Evolutionary conservation across 2,888 invertebrate species (phyloP).

Genomic region (Aphidius colemani): DNA sequence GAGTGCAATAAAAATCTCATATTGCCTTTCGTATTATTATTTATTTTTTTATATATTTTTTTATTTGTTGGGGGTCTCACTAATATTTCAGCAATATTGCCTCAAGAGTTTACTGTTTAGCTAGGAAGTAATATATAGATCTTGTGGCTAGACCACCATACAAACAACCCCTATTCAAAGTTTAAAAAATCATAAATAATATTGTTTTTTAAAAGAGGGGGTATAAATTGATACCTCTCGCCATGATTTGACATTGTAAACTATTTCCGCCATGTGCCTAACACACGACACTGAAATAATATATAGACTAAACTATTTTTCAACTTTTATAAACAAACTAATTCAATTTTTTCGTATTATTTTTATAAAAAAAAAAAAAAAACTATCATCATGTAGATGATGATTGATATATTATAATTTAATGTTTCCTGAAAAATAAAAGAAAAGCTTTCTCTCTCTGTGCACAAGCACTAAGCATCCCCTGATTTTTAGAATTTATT

Average conservation of each 20-base stretch:
- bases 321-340: slow-evolving; percentile 20
- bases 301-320: slow-evolving; percentile 38
- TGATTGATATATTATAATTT: slow-evolving; percentile 12
- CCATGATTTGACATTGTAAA: slow-evolving; percentile 30
- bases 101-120: too few species aligned
- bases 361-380: slow-evolving; percentile 35
- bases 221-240: slow-evolving; percentile 24
- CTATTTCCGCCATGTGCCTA: slow-evolving; percentile 45
- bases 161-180: slow-evolving; percentile 22
- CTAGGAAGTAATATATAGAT: slow-evolving; percentile 10
- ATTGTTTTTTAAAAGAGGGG: slow-evolving; percentile 21
- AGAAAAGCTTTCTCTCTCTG: too few species aligned
- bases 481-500: too few species aligned
- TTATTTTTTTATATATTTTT: slow-evolving; percentile 5
- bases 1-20: slow-evolving; percentile 17
- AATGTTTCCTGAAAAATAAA: slow-evolving; percentile 4
- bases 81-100: slow-evolving; percentile 34
- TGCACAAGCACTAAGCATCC: too few species aligned
- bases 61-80: slow-evolving; percentile 28
- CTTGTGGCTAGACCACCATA: slow-evolving; percentile 31
- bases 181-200: neutral
- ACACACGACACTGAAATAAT: slow-evolving; percentile 36
- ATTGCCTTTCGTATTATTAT: slow-evolving; percentile 21
- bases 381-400: slow-evolving; percentile 17
- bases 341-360: too few species aligned